Evolutionary conservation across 2,797 vertebrate species (phyloP), one percentile per base, ranked within the genome.

Genomic region (Hephaestus fuliginosus): DNA sequence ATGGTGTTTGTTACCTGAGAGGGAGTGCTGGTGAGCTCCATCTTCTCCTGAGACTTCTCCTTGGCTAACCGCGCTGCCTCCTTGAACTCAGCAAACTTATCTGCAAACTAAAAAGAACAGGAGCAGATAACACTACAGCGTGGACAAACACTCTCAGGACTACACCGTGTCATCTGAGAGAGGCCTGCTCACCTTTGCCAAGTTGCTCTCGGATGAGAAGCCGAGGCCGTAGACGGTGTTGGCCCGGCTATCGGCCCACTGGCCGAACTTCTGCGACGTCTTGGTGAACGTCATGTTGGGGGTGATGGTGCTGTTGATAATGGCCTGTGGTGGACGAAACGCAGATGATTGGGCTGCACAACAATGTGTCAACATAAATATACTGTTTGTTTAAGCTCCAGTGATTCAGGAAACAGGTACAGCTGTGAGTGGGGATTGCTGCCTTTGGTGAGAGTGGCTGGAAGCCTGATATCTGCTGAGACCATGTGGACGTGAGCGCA

Each of bases 241-340:
- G 0, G 98, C 98, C 73, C 98, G 96, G 93, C 98, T 99, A 94
- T 99, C 98, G 25, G 98, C 98, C 98, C 98, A 99, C 46, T 99
- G 98, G 82, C 98, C 98, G 81, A 99, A 99, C 95, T 99, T 99
- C 94, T 99, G 98, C 20, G 98, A 99, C 58, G 98, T 99, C 95
- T 99, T 99, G 80, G 98, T 99, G 96, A 99, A 99, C 61, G 97
- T 98, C 98, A 99, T 99, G 95, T 99, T 99, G 93, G 98, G 98
- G 68, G 97, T 99, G 96, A 99, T 99, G 92, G 98, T 99, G 95
- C 98, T 99, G 94, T 99, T 99, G 93, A 99, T 99, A 89, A 99
- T 98, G 95, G 98, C 98, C 98, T 99, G 92, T 9, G 81, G 94
- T 73, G 46, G 52, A 69, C 0, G 28, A 71, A 51, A 64, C 22